Evolutionary conservation across 1,140 invertebrate species (phyloP).

Genomic region (Drosophila lini): DNA sequence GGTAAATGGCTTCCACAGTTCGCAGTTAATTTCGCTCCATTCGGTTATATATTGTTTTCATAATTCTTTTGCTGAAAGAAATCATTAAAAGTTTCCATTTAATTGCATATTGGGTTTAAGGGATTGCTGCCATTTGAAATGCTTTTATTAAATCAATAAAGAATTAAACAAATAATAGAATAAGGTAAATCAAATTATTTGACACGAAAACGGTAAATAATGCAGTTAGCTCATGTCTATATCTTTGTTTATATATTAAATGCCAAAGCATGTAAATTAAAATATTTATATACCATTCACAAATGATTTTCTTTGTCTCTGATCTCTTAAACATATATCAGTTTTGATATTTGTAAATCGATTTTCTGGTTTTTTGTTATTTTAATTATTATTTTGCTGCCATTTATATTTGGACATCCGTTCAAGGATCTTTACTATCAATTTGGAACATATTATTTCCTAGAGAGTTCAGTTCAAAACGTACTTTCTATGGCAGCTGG

Average conservation of each 20-base stretch:
- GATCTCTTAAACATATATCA: constrained; percentile 16
- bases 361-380: constrained; percentile 10
- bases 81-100: constrained; percentile 65
- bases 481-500: constrained; percentile 7
- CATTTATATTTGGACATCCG: not conserved
- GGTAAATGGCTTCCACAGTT: constrained; percentile 20
- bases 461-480: constrained; percentile 4
- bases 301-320: constrained; percentile 42
- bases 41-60: constrained; percentile 41
- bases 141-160: constrained; percentile 72
- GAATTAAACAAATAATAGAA: constrained; percentile 75
- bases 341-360: constrained; percentile 5
- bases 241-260: constrained; percentile 27
- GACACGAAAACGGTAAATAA: constrained; percentile 60
- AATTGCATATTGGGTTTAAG: constrained; percentile 46
- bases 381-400: constrained; percentile 9
- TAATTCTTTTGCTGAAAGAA: constrained; percentile 61
- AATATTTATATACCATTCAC: constrained; percentile 39
- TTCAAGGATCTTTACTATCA: not conserved
- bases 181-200: constrained; percentile 68
- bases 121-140: constrained; percentile 37
- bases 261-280: constrained; percentile 42
- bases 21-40: constrained; percentile 48
- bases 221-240: constrained; percentile 36
- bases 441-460: constrained; percentile 13